These are phyloP conservation scores for Isichthys henryi DNA, from an alignment of 2,113 vertebrate species.

Conservation along the genomic window DNA sequence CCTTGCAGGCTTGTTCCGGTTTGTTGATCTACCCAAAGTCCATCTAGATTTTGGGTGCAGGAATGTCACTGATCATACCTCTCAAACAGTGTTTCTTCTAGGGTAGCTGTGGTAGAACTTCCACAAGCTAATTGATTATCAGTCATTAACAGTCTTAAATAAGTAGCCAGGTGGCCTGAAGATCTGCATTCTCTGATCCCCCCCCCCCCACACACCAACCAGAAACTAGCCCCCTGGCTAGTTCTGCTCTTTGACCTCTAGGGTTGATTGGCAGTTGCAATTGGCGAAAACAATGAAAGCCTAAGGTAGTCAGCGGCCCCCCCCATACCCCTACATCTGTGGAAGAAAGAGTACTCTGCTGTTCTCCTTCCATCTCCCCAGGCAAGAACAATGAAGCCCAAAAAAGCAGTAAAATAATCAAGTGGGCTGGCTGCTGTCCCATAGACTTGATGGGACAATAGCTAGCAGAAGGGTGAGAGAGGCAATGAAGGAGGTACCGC, in stretches of 20 bases:
- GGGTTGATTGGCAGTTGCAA: slow-evolving; percentile 23
- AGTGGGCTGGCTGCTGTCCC: slow-evolving; percentile 15
- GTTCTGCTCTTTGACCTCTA: slow-evolving; percentile 25
- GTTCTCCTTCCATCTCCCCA: not conserved
- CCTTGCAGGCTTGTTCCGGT: not conserved
- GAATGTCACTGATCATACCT: not conserved
- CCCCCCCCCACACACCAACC: not conserved
- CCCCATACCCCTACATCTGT: not conserved
- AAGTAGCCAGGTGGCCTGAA: slow-evolving; percentile 48
- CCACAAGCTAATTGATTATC: not conserved
- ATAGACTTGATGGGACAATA: slow-evolving; percentile 14
- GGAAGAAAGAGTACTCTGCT: slow-evolving; percentile 5
- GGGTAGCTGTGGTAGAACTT: not conserved
- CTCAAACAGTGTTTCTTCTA: not conserved
- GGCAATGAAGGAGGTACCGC: not conserved
- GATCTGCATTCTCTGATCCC: slow-evolving; percentile 12
- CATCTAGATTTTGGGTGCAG: not conserved
- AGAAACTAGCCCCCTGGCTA: slow-evolving; percentile 20
- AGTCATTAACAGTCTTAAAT: slow-evolving; percentile 28
- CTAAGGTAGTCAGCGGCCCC: slow-evolving; percentile 14
- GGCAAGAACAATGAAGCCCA: slow-evolving; percentile 40
- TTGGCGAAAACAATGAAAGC: slow-evolving; percentile 14
- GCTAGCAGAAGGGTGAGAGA: not conserved
- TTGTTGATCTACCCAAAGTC: slow-evolving; percentile 1
- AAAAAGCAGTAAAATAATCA: slow-evolving; percentile 42